Conservation (phyloP, 2,113 vertebrate species). For the Sus scrofa region DNA sequence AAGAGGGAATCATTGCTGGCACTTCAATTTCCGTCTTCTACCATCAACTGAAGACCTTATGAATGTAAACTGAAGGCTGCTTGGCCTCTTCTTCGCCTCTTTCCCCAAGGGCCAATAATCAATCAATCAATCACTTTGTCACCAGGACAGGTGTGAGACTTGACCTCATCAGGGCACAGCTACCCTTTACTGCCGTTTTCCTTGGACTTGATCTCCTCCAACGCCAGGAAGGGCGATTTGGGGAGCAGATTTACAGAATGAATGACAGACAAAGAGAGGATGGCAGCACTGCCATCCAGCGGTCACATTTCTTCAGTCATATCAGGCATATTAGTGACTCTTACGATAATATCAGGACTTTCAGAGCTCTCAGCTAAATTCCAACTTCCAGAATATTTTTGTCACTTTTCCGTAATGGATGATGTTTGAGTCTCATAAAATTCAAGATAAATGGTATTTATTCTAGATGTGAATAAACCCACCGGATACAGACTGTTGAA, state of each 20-base stretch:
- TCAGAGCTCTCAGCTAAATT: neutral
- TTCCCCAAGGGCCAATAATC: neutral
- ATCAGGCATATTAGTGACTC: neutral
- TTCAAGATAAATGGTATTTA: neutral
- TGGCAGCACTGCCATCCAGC: rapidly evolving
- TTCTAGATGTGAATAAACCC: neutral
- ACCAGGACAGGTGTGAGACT: neutral
- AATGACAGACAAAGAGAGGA: neutral
- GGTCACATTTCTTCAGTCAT: neutral
- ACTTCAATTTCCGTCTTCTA: neutral
- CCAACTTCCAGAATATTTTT: neutral
- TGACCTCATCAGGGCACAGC: neutral
- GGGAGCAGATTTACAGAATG: neutral
- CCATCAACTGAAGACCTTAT: neutral
- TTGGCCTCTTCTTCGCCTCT: neutral
- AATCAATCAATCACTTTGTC: neutral
- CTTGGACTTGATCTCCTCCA: neutral
- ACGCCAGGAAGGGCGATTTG: neutral
- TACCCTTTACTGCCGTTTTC: neutral
- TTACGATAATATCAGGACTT: neutral
- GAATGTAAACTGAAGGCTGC: neutral
- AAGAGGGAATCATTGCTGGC: neutral
- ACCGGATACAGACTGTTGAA: neutral
- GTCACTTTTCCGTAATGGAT: neutral
- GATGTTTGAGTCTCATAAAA: neutral